Conservation (phyloP, 1,140 invertebrate species). For the Bombus impatiens region DNA sequence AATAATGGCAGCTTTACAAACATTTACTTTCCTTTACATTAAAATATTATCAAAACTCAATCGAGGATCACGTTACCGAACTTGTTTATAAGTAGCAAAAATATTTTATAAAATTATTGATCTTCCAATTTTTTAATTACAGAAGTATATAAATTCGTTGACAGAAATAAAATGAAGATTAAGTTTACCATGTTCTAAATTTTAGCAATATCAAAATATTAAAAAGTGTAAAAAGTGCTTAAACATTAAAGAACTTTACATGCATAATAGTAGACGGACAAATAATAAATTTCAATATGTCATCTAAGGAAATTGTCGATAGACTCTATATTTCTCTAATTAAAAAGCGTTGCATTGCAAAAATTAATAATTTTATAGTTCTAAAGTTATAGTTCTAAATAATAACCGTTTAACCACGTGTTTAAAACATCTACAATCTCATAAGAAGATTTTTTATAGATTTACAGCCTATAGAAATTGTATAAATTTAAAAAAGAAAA, state of each 20-base stretch:
- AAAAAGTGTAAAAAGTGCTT: background rate
- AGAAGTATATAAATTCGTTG: too few relatives aligned
- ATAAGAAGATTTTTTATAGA: background rate
- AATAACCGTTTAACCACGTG: background rate
- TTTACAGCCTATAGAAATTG: background rate
- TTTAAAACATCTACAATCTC: background rate
- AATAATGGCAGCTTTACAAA: background rate
- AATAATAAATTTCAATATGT: background rate
- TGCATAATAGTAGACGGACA: background rate
- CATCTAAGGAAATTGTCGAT: background rate
- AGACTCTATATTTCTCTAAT: background rate
- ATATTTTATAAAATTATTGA: background rate
- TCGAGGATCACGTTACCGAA: background rate
- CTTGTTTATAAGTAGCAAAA: background rate
- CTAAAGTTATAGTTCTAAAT: background rate
- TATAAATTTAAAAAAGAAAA: background rate
- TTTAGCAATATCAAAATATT: background rate
- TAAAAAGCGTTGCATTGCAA: background rate
- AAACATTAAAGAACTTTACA: background rate
- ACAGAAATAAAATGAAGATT: background rate
- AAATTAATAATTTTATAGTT: background rate
- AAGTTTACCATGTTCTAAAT: background rate
- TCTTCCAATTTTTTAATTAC: background rate
- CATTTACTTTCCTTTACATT: background rate
- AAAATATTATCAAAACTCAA: background rate